A percentile compares a stretch with the other conserved stretches of the same genome.
Evolutionary conservation across 1,140 invertebrate species (phyloP).

Genomic region (Meloidogyne exigua): DNA sequence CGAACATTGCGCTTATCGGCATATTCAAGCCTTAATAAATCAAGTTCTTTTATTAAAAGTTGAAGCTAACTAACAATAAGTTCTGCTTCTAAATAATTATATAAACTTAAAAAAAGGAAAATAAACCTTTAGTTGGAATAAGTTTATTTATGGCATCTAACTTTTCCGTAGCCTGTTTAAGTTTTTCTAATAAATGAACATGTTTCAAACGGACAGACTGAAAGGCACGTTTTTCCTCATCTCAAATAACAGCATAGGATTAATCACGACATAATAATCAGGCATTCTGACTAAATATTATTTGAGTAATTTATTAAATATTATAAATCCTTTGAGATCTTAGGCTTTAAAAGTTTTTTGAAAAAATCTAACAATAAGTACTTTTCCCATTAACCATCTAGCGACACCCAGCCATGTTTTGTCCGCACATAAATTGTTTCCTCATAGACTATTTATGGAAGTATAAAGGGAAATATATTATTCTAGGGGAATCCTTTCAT

Average conservation of each 20-base stretch:
- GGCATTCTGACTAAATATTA: neutral
- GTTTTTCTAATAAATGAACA: slow-evolving; percentile 33
- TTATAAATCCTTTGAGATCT: too few relatives aligned
- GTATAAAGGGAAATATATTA: too few relatives aligned
- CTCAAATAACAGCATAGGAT: neutral
- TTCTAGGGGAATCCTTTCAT: too few relatives aligned
- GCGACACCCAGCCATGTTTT: too few relatives aligned
- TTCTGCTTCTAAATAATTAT: slow-evolving; percentile 36
- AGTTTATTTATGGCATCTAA: slow-evolving; percentile 26
- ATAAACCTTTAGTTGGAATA: slow-evolving; percentile 43
- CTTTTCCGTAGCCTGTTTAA: slow-evolving; percentile 26
- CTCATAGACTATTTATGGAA: too few relatives aligned
- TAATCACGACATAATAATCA: neutral
- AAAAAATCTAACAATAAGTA: too few relatives aligned
- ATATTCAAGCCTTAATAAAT: slow-evolving; percentile 40
- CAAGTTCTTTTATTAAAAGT: slow-evolving; percentile 41
- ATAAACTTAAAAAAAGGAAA: slow-evolving; percentile 13
- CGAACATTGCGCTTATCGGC: slow-evolving; percentile 53
- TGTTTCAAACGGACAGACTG: slow-evolving; percentile 37
- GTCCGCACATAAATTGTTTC: too few relatives aligned
- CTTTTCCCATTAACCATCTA: too few relatives aligned
- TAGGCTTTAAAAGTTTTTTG: too few relatives aligned
- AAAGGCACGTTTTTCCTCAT: slow-evolving; percentile 28
- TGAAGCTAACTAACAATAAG: slow-evolving; percentile 38
- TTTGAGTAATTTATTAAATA: too few relatives aligned